Percentiles rank a stretch among this genome's conserved stretches.
Evolutionary conservation across 2,888 invertebrate species (phyloP).

Genomic region (Geotrupes spiniger): DNA sequence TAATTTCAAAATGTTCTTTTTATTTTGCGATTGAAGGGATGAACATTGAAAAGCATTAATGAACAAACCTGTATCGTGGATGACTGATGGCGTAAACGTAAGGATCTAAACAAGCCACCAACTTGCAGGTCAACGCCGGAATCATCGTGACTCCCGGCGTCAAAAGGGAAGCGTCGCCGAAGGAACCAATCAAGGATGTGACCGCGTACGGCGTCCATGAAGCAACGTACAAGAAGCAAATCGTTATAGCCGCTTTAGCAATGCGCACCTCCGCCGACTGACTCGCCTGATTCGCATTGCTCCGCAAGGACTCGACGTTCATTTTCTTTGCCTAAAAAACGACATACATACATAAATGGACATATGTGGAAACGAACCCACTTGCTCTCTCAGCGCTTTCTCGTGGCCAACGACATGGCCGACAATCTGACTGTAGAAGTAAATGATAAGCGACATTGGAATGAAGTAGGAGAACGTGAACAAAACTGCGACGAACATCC

Average conservation of each 20-base stretch:
- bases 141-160: constrained; percentile 82
- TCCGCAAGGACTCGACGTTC: constrained; percentile 82
- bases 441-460: constrained; percentile 74
- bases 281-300: constrained; percentile 62
- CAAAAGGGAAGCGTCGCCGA: constrained; percentile 69
- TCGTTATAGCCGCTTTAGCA: constrained; percentile 84
- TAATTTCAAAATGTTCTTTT: neutral
- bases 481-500: constrained; percentile 72
- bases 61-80: constrained; percentile 78
- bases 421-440: constrained; percentile 85
- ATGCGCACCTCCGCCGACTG: constrained; percentile 81
- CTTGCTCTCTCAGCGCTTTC: constrained; percentile 72
- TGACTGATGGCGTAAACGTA: constrained; percentile 90
- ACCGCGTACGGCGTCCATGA: constrained; percentile 92
- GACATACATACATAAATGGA: constrained; percentile 7
- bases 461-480: constrained; percentile 75
- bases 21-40: too few species aligned
- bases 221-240: constrained; percentile 79
- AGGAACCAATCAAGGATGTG: constrained; percentile 76
- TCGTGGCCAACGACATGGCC: constrained; percentile 84
- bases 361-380: constrained; percentile 29
- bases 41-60: too few species aligned
- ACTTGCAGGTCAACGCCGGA: constrained; percentile 82
- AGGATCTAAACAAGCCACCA: constrained; percentile 88
- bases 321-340: constrained; percentile 74